Evolutionary conservation across 2,797 vertebrate genomes (phyloP), one percentile per base, ranked within the genome.

Genomic region (Hafferia zeledoni): DNA sequence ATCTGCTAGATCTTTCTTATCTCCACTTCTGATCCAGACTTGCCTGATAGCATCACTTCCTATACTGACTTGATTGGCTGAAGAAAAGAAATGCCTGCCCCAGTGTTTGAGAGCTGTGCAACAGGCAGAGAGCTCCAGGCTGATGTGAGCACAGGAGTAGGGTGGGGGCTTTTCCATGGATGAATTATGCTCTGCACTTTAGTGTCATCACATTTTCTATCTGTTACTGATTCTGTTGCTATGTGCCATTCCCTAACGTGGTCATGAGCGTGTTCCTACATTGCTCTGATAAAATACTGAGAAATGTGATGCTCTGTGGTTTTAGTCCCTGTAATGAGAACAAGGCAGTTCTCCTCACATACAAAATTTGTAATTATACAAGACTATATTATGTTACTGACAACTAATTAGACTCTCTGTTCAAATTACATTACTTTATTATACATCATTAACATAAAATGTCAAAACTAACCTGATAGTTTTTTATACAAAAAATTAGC

Each of bases 341-440:
- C 41, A 89, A 95, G 78, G 53, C 82, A 68, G 61, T 8, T 85
- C 70, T 89, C 52, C 60, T 90, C 75, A 84, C 30, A 69, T 35
- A 80, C 41, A 76, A 82, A 81, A 90, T 78, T 41, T 68, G 44
- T 77, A 74, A 84, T 84, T 95, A 84, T 63, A 80, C 72, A 53
- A 44, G 68, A 35, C 64, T 83, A 43, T 77, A 78, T 60, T 23
- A 5, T 92, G 67, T 84, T 95, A 89, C 56, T 89, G 83, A 81
- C 53, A 83, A 77, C 81, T 95, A 90, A 95, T 95, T 92, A 89
- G 64, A 96, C 90, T 87, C 68, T 82, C 75, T 64, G 49, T 56
- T 92, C 78, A 90, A 84, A 93, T 55, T 19, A 50, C 46, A 89
- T 70, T 87, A 50, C 11, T 89, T 93, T 87, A 89, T 89, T 92